Percentiles rank a stretch among this genome's conserved stretches.
These are phyloP conservation scores for Sternarchorhynchus goeldii DNA, from an alignment of 2,797 vertebrate species.

Conservation along the genomic window DNA sequence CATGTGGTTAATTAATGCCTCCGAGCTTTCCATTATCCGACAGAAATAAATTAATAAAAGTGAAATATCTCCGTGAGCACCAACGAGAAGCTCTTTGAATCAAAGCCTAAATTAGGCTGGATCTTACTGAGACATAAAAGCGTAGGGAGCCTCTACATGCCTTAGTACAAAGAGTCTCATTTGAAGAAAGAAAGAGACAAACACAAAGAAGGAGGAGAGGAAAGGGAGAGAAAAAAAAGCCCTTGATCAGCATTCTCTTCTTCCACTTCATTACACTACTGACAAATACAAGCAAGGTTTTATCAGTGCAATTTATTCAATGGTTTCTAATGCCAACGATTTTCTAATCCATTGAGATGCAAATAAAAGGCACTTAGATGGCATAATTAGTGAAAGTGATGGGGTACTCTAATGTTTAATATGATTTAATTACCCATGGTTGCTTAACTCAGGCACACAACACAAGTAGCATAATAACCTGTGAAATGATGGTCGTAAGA, in stretches of 20 bases:
- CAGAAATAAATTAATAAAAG: slow-evolving; percentile 73
- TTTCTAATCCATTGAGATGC: slow-evolving; percentile 55
- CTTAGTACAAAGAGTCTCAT: slow-evolving; percentile 33
- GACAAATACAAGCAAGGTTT: slow-evolving; percentile 58
- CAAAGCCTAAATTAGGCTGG: slow-evolving; percentile 68
- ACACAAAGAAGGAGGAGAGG: slow-evolving; percentile 5
- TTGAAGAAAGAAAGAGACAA: slow-evolving; percentile 1
- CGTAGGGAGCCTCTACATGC: slow-evolving; percentile 32
- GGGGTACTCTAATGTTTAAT: slow-evolving; percentile 42
- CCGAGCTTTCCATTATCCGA: slow-evolving; percentile 79
- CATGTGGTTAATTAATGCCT: slow-evolving; percentile 86
- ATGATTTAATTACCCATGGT: slow-evolving; percentile 52
- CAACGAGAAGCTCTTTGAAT: slow-evolving; percentile 71
- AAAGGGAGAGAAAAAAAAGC: background rate
- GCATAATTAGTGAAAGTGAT: slow-evolving; percentile 49
- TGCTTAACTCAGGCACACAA: slow-evolving; percentile 38
- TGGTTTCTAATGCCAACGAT: slow-evolving; percentile 55
- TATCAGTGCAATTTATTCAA: slow-evolving; percentile 54
- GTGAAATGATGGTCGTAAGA: slow-evolving; percentile 21
- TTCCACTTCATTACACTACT: slow-evolving; percentile 58
- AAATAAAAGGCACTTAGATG: slow-evolving; percentile 54
- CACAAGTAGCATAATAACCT: slow-evolving; percentile 32
- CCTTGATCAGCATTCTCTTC: slow-evolving; percentile 26
- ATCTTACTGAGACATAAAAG: slow-evolving; percentile 57
- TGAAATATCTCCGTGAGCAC: slow-evolving; percentile 75